These are phyloP conservation scores for Latrodectus geometricus DNA, from an alignment of 1,140 invertebrate genomes.

Conservation along the genomic window DNA sequence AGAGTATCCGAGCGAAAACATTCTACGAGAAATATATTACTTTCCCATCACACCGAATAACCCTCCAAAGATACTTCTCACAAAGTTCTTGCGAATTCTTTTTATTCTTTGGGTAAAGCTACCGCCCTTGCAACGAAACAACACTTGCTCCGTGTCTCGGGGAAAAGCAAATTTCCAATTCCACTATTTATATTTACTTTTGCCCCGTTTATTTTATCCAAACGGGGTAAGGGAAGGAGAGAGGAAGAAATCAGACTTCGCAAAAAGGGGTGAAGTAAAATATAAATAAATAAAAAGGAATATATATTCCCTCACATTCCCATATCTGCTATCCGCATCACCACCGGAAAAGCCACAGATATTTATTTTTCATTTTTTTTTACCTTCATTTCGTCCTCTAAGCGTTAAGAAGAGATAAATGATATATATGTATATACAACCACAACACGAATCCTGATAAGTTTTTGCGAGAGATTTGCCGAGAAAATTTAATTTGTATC, in stretches of 20 bases:
- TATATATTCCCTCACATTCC: not conserved
- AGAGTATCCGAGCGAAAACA: too few species aligned
- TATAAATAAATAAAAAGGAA: not conserved
- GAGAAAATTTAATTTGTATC: conserved; percentile 18
- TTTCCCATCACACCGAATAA: not conserved
- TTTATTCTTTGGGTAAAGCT: not conserved
- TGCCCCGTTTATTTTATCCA: not conserved
- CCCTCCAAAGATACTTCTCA: not conserved
- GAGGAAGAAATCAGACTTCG: not conserved
- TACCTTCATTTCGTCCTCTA: not conserved
- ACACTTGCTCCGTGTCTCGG: not conserved
- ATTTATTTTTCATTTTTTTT: not conserved
- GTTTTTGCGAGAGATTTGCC: not conserved
- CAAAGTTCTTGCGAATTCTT: not conserved
- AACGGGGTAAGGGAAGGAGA: not conserved
- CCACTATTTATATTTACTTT: not conserved
- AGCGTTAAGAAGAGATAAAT: not conserved
- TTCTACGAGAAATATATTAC: not conserved
- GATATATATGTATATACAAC: not conserved
- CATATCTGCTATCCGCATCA: not conserved
- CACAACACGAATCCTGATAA: not conserved
- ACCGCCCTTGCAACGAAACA: not conserved
- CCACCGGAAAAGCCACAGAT: not conserved
- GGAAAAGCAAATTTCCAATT: not conserved
- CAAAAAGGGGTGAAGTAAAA: not conserved